phyloP scores from a whole-genome alignment of 2,113 vertebrate genomes.

The Carettochelys insculpta region DNA sequence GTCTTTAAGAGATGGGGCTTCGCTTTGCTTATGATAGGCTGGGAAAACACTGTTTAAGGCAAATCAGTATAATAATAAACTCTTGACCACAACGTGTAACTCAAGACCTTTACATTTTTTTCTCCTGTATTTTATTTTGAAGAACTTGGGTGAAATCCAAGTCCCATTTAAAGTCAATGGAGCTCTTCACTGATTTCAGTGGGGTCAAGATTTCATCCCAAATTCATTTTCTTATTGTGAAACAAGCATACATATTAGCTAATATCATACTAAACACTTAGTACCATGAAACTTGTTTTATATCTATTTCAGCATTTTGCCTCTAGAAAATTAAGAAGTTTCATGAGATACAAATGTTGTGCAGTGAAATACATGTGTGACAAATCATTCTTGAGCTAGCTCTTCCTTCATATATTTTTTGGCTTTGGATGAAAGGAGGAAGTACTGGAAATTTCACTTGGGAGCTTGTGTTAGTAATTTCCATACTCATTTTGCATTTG shows the following conservation, averaged over 20 bases:
- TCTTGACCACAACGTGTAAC: conserved; percentile 35
- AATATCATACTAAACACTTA: not conserved
- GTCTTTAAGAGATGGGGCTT: conserved; percentile 91
- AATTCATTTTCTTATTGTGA: not conserved
- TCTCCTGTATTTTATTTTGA: not conserved
- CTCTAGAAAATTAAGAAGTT: not conserved
- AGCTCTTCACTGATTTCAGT: conserved; percentile 60
- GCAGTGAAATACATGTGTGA: not conserved
- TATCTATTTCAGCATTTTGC: not conserved
- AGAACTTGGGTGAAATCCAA: conserved; percentile 52
- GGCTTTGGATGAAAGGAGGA: fast-evolving
- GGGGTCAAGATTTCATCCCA: conserved; percentile 57
- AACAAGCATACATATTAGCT: not conserved
- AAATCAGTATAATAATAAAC: conserved; percentile 63
- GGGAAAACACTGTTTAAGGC: conserved; percentile 90
- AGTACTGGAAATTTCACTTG: not conserved
- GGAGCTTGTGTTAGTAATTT: not conserved
- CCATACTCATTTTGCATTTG: not conserved
- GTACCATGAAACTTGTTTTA: not conserved
- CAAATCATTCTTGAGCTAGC: not conserved
- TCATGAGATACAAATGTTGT: not conserved
- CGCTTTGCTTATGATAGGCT: conserved; percentile 97
- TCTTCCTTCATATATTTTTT: not conserved
- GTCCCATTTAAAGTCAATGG: conserved; percentile 65
- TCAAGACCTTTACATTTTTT: not conserved